Base-by-base conservation (phyloP, 2,888 invertebrate genomes). In the Sarcophaga carnaria region DNA sequence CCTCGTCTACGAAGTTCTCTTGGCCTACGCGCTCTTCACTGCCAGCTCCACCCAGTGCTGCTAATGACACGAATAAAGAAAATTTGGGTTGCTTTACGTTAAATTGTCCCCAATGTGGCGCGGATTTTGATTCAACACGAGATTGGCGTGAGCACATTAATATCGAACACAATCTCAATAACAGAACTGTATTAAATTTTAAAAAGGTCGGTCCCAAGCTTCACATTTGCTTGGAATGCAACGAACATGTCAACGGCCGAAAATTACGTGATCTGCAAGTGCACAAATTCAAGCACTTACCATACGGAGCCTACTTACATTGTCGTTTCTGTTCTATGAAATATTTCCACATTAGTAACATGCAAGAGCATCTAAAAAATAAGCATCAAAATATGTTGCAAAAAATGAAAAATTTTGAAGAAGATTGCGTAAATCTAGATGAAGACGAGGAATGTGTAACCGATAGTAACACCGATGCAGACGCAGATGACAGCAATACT, bases 81-180 rank as follows among this genome's bases (percentile, higher is more conserved):
- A 87, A 87, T 66, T 84, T 87, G 27, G 81, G 80, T 14, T 83
- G 83, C 11, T 88, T 88, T 74, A 88, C 89, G 1, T 59, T 92
- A 17, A 82, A 90, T 25, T 92, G 92, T 47, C 92, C 92, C 10
- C 91, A 92, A 75, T 92, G 92, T 75, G 92, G 92, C 4, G 89
- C 90, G 17, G 87, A 88, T 45, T 92, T 92, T 47, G 90, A 88
- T n/a, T 89, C 89, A 4, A 89, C 90, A 60, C 88, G 88, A 10
- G 79, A 81, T 1, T 92, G 92, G 92, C 91, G 91, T n/a, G 90
- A 92, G 82, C 92, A 92, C 82, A 90, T 92, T 10, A 92, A 91
- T 66, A 90, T 88, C 12, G 80, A 89, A 17, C 92, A 92, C 54
- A 89, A 89, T 10, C 81, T 92, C 5, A 88, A 89, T 64, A 90